phyloP scores from a whole-genome alignment of 35 echinoderm and acorn worm species.

The Holothuria glaberrima region DNA sequence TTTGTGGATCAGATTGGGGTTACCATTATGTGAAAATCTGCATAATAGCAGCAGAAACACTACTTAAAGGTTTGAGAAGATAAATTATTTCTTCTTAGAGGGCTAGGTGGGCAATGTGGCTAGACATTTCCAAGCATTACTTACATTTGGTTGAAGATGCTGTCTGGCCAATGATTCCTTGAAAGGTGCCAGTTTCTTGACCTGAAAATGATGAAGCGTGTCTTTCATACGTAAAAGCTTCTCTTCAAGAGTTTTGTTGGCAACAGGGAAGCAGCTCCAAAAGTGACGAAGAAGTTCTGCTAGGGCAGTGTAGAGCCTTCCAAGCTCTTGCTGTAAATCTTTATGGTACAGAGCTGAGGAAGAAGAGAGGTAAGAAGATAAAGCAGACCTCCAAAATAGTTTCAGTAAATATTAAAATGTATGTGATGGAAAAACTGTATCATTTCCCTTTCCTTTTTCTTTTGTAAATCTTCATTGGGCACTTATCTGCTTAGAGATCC shows the following conservation, averaged over 20 bases:
- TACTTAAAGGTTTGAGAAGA: too few relatives aligned
- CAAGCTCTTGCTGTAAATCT: conserved; percentile 86
- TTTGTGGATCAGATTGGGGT: too few relatives aligned
- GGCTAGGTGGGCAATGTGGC: too few relatives aligned
- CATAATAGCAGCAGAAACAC: too few relatives aligned
- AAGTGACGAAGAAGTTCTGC: conserved; percentile 83
- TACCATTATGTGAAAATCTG: too few relatives aligned
- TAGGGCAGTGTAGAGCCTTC: conserved; percentile 73
- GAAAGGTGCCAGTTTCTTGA: conserved; percentile 87
- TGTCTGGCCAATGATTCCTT: conserved; percentile 72
- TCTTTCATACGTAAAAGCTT: conserved; percentile 92
- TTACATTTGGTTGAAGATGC: conserved; percentile 84
- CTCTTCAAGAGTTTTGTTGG: conserved; percentile 82
- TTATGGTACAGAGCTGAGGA: conserved; percentile 79
- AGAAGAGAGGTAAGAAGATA: background rate
- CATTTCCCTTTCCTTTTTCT: too few relatives aligned
- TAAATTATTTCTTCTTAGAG: too few relatives aligned
- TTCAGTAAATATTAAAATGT: too few relatives aligned
- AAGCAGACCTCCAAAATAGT: too few relatives aligned
- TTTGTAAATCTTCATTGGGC: too few relatives aligned
- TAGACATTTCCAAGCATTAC: conserved; percentile 20
- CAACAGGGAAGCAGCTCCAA: conserved; percentile 90
- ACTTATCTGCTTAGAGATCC: too few relatives aligned
- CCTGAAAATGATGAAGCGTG: conserved; percentile 89
- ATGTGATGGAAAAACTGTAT: too few relatives aligned